Percentiles rank a stretch among this genome's conserved stretches.
phyloP scores from a whole-genome alignment of 2,797 vertebrate species.

The Danio kyathit region DNA sequence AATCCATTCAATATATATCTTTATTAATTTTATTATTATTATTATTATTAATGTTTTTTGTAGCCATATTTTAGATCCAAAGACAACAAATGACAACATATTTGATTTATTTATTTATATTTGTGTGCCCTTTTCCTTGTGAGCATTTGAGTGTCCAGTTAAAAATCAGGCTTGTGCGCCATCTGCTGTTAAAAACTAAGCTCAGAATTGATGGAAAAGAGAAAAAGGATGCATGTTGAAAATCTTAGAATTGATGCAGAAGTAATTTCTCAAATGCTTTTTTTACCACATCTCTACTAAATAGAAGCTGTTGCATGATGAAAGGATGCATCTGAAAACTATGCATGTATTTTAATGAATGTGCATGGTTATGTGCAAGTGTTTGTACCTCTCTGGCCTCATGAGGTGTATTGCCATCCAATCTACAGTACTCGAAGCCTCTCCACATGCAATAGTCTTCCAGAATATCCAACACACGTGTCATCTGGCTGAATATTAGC shows the following conservation, averaged over 20 bases:
- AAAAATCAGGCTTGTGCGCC: too few species aligned
- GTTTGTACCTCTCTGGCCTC: conserved; percentile 85
- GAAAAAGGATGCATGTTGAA: too few species aligned
- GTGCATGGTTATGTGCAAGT: conserved; percentile 9
- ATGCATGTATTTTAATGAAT: not conserved
- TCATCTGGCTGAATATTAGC: conserved; percentile 91
- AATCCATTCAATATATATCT: too few species aligned
- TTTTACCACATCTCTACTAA: not conserved
- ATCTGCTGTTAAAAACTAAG: too few species aligned
- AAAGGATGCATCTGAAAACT: not conserved
- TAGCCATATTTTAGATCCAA: not conserved
- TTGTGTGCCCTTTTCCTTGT: too few species aligned
- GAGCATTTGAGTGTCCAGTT: too few species aligned
- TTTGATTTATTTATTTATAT: too few species aligned
- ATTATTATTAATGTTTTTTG: not conserved
- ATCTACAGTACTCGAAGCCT: conserved; percentile 86
- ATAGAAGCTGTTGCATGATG: not conserved
- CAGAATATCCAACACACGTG: conserved; percentile 87
- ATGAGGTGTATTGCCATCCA: conserved; percentile 90
- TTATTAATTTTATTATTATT: not conserved
- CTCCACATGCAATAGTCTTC: conserved; percentile 93
- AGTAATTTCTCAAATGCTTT: too few species aligned
- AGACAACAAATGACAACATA: not conserved
- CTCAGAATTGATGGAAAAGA: too few species aligned
- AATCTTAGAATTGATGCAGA: too few species aligned